Base-by-base conservation (phyloP, 2,797 vertebrate species). In the Mallotus villosus region DNA sequence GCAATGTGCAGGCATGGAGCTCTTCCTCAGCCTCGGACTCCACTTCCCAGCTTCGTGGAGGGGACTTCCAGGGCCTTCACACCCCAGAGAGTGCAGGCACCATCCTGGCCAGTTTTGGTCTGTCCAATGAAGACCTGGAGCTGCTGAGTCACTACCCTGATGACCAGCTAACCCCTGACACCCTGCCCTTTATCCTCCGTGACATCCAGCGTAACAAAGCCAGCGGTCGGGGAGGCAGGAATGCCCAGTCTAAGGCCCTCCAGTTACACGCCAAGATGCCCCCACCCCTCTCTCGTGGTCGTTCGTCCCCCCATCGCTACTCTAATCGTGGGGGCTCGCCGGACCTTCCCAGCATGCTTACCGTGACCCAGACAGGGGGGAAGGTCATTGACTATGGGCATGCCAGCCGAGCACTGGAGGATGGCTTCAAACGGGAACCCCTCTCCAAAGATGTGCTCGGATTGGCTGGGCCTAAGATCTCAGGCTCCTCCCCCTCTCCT, bases 61-160 rank as follows among this genome's bases (percentile, higher is more conserved):
- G 67, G 4, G 86, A 90, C 8, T 66, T 81, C 14, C 93, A 92
- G 78, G 89, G 82, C 78, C 91, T 93, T 37, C 96, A 96, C 80
- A 96, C 94, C 0, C 94, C 93, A 0, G 96, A 97, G 77, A 97
- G 94, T 29, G 95, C 96, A 17, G 95, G 95, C 79, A 97, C 94
- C 71, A 96, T 97, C 78, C 88, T 98, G 82, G 94, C 95, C 34
- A 96, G 95, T 76, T 97, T 98, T 70, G 97, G 96, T 77, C 91
- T 98, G 77, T 96, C 96, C 71, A 96, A 96, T 17, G 95, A 97
- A 80, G 97, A 98, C 67, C 85, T 98, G 24, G 96, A 98, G 79
- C 94, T 96, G 65, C 92, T 98, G 59, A 98, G 96, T 84, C 96
- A 95, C 65, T 96, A 96, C 77, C 96, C 97, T 0, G 96, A 97